Conservation (phyloP, 2,888 invertebrate species). For the Trissolcus japonicus region DNA sequence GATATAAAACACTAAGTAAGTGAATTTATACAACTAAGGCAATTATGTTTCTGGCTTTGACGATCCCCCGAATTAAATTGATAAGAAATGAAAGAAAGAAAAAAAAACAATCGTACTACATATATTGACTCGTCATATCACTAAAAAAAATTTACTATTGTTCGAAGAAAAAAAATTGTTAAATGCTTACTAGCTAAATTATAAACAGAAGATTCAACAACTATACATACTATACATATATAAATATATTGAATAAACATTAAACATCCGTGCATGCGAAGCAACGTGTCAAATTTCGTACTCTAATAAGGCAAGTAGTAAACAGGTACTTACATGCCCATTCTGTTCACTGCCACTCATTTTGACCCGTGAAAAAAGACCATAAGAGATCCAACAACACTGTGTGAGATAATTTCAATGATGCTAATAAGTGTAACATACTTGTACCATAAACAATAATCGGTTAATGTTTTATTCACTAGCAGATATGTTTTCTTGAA, state of each 20-base stretch:
- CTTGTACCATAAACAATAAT: slow-evolving; percentile 7
- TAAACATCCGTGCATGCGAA: slow-evolving; percentile 67
- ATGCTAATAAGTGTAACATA: slow-evolving; percentile 13
- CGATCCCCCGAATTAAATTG: slow-evolving; percentile 64
- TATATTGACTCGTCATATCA: slow-evolving; percentile 73
- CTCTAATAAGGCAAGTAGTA: slow-evolving; percentile 63
- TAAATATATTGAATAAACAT: slow-evolving; percentile 59
- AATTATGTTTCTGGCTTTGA: slow-evolving; percentile 67
- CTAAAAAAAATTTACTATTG: slow-evolving; percentile 64
- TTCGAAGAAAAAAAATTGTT: slow-evolving; percentile 68
- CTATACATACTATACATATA: slow-evolving; percentile 61
- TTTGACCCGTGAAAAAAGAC: slow-evolving; percentile 63
- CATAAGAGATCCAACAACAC: slow-evolving; percentile 13
- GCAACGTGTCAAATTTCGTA: slow-evolving; percentile 72
- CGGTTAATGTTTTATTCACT: no score
- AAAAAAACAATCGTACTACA: slow-evolving; percentile 66
- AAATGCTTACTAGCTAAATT: slow-evolving; percentile 72
- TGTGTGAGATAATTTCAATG: slow-evolving; percentile 13
- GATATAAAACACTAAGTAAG: slow-evolving; percentile 72
- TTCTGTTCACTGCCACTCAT: slow-evolving; percentile 73
- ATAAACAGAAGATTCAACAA: slow-evolving; percentile 60
- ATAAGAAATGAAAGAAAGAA: slow-evolving; percentile 36
- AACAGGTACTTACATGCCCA: slow-evolving; percentile 63
- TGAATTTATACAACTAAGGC: slow-evolving; percentile 67
- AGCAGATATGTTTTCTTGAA: no score